These are phyloP conservation scores for Syngnathus typhle DNA, from an alignment of 2,113 vertebrate genomes.

Conservation along the genomic window DNA sequence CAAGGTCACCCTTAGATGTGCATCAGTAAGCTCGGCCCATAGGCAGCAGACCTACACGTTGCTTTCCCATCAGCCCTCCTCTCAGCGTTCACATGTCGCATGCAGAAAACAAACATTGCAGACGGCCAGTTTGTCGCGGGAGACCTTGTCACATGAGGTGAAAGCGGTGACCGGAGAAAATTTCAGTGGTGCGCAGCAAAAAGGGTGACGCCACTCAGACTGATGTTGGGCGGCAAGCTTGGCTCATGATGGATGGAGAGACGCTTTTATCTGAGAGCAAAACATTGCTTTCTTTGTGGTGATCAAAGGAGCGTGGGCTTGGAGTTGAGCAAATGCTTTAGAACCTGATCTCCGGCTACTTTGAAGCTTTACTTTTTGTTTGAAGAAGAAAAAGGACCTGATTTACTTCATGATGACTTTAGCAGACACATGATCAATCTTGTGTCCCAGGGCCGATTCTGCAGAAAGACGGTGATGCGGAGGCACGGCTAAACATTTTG, in stretches of 20 bases:
- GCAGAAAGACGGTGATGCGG: too few species aligned
- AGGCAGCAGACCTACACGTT: conserved; percentile 34
- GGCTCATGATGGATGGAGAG: conserved; percentile 54
- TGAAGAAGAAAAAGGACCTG: not conserved
- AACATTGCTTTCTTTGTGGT: conserved; percentile 30
- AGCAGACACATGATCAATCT: too few species aligned
- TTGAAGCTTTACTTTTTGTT: not conserved
- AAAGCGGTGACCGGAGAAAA: conserved; percentile 40
- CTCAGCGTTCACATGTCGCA: conserved; percentile 37
- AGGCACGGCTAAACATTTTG: too few species aligned
- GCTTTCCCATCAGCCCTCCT: conserved; percentile 48
- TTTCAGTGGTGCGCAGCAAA: conserved; percentile 38
- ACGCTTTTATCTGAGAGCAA: conserved; percentile 36
- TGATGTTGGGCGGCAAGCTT: conserved; percentile 53
- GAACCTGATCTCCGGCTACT: not conserved
- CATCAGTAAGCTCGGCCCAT: conserved; percentile 37
- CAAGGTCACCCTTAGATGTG: conserved; percentile 67
- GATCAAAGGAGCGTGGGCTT: not conserved
- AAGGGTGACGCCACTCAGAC: conserved; percentile 44
- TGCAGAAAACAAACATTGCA: conserved; percentile 19
- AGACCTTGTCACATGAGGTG: conserved; percentile 28
- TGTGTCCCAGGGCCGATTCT: too few species aligned
- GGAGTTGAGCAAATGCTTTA: not conserved
- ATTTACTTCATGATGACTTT: not conserved
- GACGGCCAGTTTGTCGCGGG: conserved; percentile 38